Evolutionary conservation across 2,113 vertebrate species (phyloP), one percentile per base, ranked within the genome.

Genomic region (Brachirus orientalis): DNA sequence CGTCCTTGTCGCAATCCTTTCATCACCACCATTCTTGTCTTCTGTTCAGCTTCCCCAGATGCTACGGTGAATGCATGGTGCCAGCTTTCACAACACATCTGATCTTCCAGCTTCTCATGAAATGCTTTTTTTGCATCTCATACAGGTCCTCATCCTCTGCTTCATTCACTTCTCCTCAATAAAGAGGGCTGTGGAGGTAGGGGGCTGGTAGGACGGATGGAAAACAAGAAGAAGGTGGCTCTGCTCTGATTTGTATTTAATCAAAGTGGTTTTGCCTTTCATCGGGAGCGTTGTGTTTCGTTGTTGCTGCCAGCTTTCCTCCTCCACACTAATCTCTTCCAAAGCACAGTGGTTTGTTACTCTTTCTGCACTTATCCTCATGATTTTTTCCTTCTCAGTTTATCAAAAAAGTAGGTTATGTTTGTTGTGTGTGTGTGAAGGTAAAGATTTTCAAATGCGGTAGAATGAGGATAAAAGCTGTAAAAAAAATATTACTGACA

Each of bases 251-350:
- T 53, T 2, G 12, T 53, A 28, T 77, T 77, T 85, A 83, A 88
- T 90, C 84, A 80, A 77, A 82, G 64, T 61, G 17, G 28, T 7
- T 45, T 65, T 80, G 69, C 80, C 80, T 88, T 85, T 63, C 51
- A 62, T 88, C 74, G 67, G 48, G 54, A 38, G 56, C 6, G 9
- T 44, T 58, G 54, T 69, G 44, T 76, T 38, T 67, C 60, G 79
- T 14, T 44, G 38, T 19, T 10, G 56, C 63, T 82, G 77, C 77
- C 77, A 79, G 56, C 35, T 4, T 53, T 72, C 67, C 80, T 79
- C 75, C 85, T 69, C 73, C 78, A 62, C 75, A 48, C 71, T 77
- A 48, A 47, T 65, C 56, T 72, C 37, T 35, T 58, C 52, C 52
- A 79, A 71, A 80, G 70, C 59, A 12, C 51, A 22, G 53, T 35